Base-by-base conservation (phyloP, 2,113 vertebrate genomes). In the Ursus arctos region DNA sequence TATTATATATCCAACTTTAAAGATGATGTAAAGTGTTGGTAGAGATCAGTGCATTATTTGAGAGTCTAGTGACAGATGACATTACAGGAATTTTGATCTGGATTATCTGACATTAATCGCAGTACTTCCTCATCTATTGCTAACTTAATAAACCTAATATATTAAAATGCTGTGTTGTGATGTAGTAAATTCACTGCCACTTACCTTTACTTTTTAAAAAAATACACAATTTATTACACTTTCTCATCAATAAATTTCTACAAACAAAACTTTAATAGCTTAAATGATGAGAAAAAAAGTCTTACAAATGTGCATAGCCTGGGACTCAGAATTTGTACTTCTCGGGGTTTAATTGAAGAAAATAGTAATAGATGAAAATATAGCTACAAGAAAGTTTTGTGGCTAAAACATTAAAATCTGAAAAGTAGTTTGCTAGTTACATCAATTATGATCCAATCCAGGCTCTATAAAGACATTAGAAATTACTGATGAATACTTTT, bases 1-100 rank as follows among this genome's bases (percentile, higher is more conserved):
- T 59, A 72, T 59, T 89, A 94, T 76, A 67, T 65, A 90, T 96
- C 28, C 79, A 90, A 93, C 49, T 95, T 96, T 76, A 67, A 92
- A 81, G 57, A 76, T 61, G 80, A 86, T 86, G 28, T 81, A 96
- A 82, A 74, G 67, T 6, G 11, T 93, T 82, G 79, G 67, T 47
- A 55, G 57, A 59, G 16, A 93, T 89, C 36, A 74, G 59, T 67
- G 21, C 15, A 40, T 92, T 94, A 13, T 33, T 83, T 51, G 5
- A 79, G 82, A 92, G 63, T 47, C 26, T n/a, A 80, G 31, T 59
- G 69, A 57, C 43, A 76, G 65, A 3, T 86, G 89, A 31, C 76
- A 43, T 31, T 55, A 76, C 21, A 61, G 11, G 47, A 59, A 55
- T 47, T 80, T 81, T 81, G 63, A 74, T 80, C 15, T 19, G 47